Base-by-base conservation (phyloP, 2,113 vertebrate genomes). In the cattle (Bos taurus) region DNA sequence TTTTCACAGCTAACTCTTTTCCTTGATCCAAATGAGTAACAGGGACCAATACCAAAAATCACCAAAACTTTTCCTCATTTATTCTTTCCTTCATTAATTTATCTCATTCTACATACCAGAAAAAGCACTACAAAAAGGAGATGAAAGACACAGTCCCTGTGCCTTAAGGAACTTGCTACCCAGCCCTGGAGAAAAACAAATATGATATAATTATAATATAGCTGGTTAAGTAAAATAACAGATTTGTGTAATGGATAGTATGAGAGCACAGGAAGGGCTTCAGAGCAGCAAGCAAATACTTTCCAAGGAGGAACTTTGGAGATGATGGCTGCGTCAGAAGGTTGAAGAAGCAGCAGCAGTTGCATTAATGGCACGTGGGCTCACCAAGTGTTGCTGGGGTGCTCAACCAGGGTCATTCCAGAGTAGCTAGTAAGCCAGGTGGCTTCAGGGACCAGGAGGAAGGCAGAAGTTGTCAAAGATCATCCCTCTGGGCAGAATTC, bases 11-110 rank as follows among this genome's bases (percentile, higher is more conserved):
- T 30, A 2, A 23, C 1, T 36, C 19, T 17, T 3, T 14, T 85
- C n/a, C 62, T 62, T 83, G 50, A 28, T 60, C 16, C 19, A 80
- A 87, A 78, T 23, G 7, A 7, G 40, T 50, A 23, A 78, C 28
- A 71, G 25, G 26, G 15, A 62, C 9, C 87, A 89, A 59, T 7
- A 36, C 13, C 43, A 89, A 82, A 84, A 2, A 7, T 92, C 48
- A 25, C 10, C 16, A 36, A 56, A 91, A 82, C 30, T 50, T 40
- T 62, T 54, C 89, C 88, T 92, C 23, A 10, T 56, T 77, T 36
- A 54, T 50, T 50, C 56, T 91, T 88, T 67, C 28, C 43, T 90
- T 92, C 50, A 43, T 90, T 94, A 48, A 54, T 28, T 77, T 62
- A 56, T 57, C 40, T 59, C n/a, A 89, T 40, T 48, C 36, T 60